Percentiles rank a stretch among this genome's conserved stretches.
Conservation (phyloP, 2,888 invertebrate species). For the Anthoptus insignis region DNA sequence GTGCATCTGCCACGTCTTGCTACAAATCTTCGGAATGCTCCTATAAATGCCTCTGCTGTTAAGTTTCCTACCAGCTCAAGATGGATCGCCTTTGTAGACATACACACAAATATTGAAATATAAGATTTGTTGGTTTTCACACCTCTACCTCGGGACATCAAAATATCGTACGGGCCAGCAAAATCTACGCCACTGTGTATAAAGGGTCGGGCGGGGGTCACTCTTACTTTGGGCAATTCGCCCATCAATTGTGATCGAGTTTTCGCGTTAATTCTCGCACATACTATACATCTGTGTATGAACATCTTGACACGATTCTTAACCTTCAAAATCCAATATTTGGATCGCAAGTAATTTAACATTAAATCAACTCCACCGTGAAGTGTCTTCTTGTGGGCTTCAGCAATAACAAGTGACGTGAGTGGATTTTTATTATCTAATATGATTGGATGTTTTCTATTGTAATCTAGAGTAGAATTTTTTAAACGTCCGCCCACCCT, state of each 20-base stretch:
- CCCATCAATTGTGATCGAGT: not conserved
- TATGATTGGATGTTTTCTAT: not conserved
- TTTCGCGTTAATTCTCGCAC: not conserved
- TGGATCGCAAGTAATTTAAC: not conserved
- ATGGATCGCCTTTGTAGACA: no score
- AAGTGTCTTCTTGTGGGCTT: not conserved
- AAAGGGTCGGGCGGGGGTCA: no score
- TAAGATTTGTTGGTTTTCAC: no score
- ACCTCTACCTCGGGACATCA: no score
- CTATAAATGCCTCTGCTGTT: not conserved
- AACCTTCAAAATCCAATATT: not conserved
- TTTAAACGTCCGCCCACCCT: not conserved
- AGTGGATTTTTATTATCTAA: not conserved
- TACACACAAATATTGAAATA: no score
- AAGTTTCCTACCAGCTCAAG: no score
- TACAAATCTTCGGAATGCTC: not conserved
- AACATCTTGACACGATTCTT: not conserved
- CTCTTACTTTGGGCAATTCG: no score
- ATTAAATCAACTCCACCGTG: not conserved
- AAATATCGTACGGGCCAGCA: no score
- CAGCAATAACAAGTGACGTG: not conserved
- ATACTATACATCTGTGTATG: not conserved
- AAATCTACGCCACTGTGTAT: no score
- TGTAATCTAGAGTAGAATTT: not conserved
- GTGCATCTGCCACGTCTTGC: not conserved